Conservation (phyloP, 1,140 invertebrate species). For the Rhagoletis pomonella region DNA sequence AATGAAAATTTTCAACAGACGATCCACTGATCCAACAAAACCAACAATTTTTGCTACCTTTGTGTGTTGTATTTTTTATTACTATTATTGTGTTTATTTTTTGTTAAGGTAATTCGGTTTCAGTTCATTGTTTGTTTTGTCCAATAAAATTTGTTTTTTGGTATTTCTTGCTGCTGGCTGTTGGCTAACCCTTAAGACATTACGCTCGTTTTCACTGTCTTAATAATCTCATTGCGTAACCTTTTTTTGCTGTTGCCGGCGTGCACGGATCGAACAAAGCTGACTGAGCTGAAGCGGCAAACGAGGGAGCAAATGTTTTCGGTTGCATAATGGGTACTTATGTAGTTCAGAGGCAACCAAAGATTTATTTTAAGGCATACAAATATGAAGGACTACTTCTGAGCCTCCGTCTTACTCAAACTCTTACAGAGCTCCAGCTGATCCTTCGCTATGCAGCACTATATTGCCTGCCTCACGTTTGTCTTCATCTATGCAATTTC, state of each 20-base stretch:
- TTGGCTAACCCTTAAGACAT: not conserved
- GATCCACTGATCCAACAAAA: not conserved
- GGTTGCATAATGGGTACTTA: no score
- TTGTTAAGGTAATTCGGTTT: constrained; percentile 32
- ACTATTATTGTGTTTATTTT: not conserved
- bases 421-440: no score
- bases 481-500: not conserved
- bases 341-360: no score
- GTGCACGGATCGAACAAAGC: not conserved
- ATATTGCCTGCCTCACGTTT: no score
- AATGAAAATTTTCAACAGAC: constrained; percentile 22
- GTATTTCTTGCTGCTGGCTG: not conserved
- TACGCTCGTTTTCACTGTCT: not conserved
- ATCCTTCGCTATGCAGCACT: no score
- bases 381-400: no score
- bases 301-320: not conserved
- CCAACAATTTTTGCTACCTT: not conserved
- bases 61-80: not conserved
- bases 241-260: not conserved
- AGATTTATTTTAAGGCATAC: no score
- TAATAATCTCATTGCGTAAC: constrained; percentile 4
- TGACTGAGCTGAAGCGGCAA: not conserved
- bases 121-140: not conserved
- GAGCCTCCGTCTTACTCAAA: no score
- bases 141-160: not conserved